A percentile compares a stretch with the other conserved stretches of the same genome.
Evolutionary conservation across 2,888 invertebrate species (phyloP).

Genomic region (Drosophila engyochracea): DNA sequence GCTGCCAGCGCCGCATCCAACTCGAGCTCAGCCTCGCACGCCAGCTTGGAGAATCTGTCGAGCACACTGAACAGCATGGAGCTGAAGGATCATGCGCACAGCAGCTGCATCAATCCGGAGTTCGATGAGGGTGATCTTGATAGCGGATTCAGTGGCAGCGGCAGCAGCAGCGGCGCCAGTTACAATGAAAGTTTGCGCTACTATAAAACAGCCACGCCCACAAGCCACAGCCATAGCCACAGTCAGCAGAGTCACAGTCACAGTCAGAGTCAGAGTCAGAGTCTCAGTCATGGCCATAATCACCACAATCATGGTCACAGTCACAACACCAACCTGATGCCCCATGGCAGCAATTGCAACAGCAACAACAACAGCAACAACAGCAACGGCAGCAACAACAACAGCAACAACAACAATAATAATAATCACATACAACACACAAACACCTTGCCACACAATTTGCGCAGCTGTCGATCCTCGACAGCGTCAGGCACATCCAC

Average conservation of each 20-base stretch:
- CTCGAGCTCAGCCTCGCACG: slow-evolving; percentile 80
- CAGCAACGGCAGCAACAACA: slow-evolving; percentile 13
- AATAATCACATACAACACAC: slow-evolving; percentile 63
- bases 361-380: slow-evolving; percentile 9
- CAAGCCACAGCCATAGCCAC: slow-evolving; percentile 62
- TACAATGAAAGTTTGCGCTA: slow-evolving; percentile 90
- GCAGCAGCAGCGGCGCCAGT: slow-evolving; percentile 93
- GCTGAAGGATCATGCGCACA: slow-evolving; percentile 83
- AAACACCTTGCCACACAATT: slow-evolving; percentile 81
- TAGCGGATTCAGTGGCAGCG: slow-evolving; percentile 89
- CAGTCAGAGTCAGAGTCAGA: slow-evolving; percentile 18
- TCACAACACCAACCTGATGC: slow-evolving; percentile 36
- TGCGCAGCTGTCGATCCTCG: slow-evolving; percentile 84
- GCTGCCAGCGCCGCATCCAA: slow-evolving; percentile 74
- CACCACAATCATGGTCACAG: slow-evolving; percentile 3
- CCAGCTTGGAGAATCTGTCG: slow-evolving; percentile 84
- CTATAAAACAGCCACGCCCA: slow-evolving; percentile 84
- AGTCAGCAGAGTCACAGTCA: slow-evolving; percentile 44
- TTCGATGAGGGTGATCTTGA: slow-evolving; percentile 88
- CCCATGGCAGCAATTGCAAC: slow-evolving; percentile 28
- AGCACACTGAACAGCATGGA: slow-evolving; percentile 85
- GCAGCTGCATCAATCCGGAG: slow-evolving; percentile 85
- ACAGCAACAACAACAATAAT: slow-evolving; percentile 30
- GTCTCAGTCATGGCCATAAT: slow-evolving; percentile 2
- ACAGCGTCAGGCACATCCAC: slow-evolving; percentile 85